Conservation (phyloP, 2,113 vertebrate genomes). For the Ptilonorhynchus violaceus region DNA sequence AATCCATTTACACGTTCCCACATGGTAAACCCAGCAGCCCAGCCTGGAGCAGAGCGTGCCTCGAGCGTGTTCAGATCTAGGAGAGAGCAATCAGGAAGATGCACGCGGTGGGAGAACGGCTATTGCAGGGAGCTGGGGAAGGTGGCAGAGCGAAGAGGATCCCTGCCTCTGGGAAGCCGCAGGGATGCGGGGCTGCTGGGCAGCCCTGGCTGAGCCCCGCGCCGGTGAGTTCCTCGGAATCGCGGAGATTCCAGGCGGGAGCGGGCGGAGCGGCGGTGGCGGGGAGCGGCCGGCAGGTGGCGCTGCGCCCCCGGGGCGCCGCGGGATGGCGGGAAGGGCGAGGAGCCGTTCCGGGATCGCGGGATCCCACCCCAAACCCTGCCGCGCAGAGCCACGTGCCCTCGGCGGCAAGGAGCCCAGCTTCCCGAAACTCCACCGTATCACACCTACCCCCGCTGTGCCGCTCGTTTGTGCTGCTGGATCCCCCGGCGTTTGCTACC, state of each 20-base stretch:
- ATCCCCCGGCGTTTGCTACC: rapidly evolving
- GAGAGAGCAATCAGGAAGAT: too few species aligned
- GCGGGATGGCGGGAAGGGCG: not conserved
- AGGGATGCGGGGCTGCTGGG: not conserved
- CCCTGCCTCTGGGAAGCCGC: too few species aligned
- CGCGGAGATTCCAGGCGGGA: not conserved
- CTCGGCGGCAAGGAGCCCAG: not conserved
- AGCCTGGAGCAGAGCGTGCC: not conserved
- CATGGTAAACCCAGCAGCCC: not conserved
- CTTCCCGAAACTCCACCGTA: not conserved
- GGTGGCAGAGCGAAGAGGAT: not conserved
- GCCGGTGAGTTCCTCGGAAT: rapidly evolving
- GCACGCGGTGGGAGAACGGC: rapidly evolving
- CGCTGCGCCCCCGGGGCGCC: rapidly evolving
- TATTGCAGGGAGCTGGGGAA: not conserved
- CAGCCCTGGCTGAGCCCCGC: rapidly evolving
- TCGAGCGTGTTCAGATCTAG: not conserved
- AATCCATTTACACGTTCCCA: not conserved
- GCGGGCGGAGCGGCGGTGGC: not conserved
- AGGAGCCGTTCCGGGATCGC: too few species aligned
- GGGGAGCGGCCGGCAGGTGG: not conserved
- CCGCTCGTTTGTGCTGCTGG: not conserved
- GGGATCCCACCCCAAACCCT: not conserved
- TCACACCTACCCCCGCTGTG: not conserved
- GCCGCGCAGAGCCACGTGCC: not conserved